Evolutionary conservation across 1,140 invertebrate species (phyloP), one percentile per base, ranked within the genome.

Genomic region (Hyposmocoma kahamanoa): DNA sequence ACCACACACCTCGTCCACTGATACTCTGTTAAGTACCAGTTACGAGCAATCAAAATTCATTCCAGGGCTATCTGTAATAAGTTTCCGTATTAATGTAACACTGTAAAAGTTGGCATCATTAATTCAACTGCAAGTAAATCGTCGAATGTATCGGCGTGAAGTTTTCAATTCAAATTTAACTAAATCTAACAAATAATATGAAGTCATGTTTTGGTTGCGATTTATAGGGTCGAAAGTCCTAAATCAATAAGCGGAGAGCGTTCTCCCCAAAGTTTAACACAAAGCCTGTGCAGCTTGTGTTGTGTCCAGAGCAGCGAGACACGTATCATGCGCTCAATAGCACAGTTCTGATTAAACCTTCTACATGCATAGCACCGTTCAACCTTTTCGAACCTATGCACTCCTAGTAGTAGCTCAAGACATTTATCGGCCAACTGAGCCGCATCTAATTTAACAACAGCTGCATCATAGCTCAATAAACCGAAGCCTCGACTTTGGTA

Each of bases 251-350:
- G n/a, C n/a, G n/a, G n/a, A n/a, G n/a, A n/a, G n/a, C n/a, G n/a
- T n/a, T n/a, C n/a, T n/a, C n/a, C n/a, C n/a, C n/a, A n/a, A n/a
- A n/a, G n/a, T n/a, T n/a, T n/a, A n/a, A n/a, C n/a, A n/a, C n/a
- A n/a, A n/a, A n/a, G n/a, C n/a, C n/a, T n/a, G n/a, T n/a, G n/a
- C n/a, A n/a, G n/a, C n/a, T n/a, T n/a, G n/a, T n/a, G n/a, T n/a
- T n/a, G n/a, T n/a, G n/a, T n/a, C n/a, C n/a, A n/a, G 71, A 65
- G 44, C 67, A 73, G 50, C 61, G 60, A 47, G 54, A 45, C 39
- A 46, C 59, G 62, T 63, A 74, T 79, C 64, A 72, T 56, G 76
- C 67, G 71, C 65, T 72, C 72, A 74, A 79, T 74, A 76, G 72
- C 66, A 75, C 68, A 34, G 52, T 48, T 47, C 50, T 54, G 41